Evolutionary conservation across 2,113 vertebrate species (phyloP).

Genomic region (Chaenogobius annularis): DNA sequence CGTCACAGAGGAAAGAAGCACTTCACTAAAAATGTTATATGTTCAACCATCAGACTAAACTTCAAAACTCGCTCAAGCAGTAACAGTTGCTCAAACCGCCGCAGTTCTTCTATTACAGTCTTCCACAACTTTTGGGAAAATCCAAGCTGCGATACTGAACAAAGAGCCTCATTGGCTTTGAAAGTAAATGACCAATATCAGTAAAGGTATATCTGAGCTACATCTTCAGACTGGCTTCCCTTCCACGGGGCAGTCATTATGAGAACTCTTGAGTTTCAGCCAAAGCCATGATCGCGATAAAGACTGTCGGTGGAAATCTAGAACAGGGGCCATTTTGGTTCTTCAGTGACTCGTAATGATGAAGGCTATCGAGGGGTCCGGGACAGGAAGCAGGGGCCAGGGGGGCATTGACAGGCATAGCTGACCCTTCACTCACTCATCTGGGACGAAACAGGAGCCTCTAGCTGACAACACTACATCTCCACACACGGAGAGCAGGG

Average conservation of each 20-base stretch:
- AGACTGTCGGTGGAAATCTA: constrained; percentile 50
- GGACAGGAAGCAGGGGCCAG: constrained; percentile 64
- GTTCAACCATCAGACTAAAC: constrained; percentile 3
- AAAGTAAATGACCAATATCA: constrained; percentile 58
- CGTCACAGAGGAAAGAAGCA: too few relatives aligned
- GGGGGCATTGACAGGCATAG: constrained; percentile 65
- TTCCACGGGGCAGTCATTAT: constrained; percentile 55
- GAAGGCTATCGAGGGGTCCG: constrained; percentile 56
- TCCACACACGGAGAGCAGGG: constrained; percentile 48
- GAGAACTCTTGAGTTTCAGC: constrained; percentile 65
- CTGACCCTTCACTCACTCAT: constrained; percentile 63
- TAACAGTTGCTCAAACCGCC: constrained; percentile 8
- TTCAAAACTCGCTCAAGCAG: constrained; percentile 16
- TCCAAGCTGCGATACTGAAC: constrained; percentile 37
- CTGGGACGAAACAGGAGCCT: constrained; percentile 61
- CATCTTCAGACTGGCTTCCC: constrained; percentile 53
- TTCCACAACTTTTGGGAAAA: constrained; percentile 57
- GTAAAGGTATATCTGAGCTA: constrained; percentile 52
- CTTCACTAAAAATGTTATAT: too few relatives aligned
- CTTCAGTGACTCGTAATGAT: constrained; percentile 68
- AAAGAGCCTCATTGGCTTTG: constrained; percentile 56
- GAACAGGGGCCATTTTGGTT: constrained; percentile 66
- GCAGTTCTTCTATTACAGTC: constrained; percentile 49
- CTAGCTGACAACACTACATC: constrained; percentile 69
- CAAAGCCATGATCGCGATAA: constrained; percentile 52